Conservation (phyloP, 2,888 invertebrate species). For the Hylaea fasciaria region DNA sequence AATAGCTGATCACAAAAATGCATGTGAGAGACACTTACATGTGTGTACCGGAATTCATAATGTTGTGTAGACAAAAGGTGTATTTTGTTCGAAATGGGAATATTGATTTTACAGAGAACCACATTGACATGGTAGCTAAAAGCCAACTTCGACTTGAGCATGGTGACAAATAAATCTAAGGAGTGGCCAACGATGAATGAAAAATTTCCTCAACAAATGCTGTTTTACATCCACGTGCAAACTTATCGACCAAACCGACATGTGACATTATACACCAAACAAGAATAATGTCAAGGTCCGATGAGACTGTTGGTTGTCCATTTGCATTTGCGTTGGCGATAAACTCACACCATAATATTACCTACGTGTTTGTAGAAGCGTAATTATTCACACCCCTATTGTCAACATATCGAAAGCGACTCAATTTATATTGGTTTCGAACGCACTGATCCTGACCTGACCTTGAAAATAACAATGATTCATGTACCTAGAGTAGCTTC, state of each 20-base stretch:
- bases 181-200: conserved; percentile 16
- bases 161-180: conserved; percentile 7
- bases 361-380: conserved; percentile 43
- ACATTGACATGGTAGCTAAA: too few species aligned
- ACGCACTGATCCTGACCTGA: conserved; percentile 15
- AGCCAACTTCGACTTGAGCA: not conserved
- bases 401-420: conserved; percentile 35
- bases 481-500: not conserved
- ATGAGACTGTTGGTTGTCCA: conserved; percentile 49
- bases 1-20: conserved; percentile 23
- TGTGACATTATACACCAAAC: conserved; percentile 34
- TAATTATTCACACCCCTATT: conserved; percentile 45
- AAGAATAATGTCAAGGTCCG: conserved; percentile 71
- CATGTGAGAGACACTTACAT: conserved; percentile 18
- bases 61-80: not conserved
- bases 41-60: conserved; percentile 9
- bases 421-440: conserved; percentile 21
- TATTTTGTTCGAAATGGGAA: too few species aligned
- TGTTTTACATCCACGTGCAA: conserved; percentile 22
- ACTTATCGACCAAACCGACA: conserved; percentile 28
- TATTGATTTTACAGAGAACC: too few species aligned
- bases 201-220: conserved; percentile 12
- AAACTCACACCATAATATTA: conserved; percentile 48
- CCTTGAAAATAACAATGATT: conserved; percentile 17
- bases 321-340: conserved; percentile 65